A percentile compares a stretch with the other conserved stretches of the same genome.
These are phyloP conservation scores for Onthophagus taurus DNA, from an alignment of 1,140 invertebrate species.

Conservation along the genomic window DNA sequence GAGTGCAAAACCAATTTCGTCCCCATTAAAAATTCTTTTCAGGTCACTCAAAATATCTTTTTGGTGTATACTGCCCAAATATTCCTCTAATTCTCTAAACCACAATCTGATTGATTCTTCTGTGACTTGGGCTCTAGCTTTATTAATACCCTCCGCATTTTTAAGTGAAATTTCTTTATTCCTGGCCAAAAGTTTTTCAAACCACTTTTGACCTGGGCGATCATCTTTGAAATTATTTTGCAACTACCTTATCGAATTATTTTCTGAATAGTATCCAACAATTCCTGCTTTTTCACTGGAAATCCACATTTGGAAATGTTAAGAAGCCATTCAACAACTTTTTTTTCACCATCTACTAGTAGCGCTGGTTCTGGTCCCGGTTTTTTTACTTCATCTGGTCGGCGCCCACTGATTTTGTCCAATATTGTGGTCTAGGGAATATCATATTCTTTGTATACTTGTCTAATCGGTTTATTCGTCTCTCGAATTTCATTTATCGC, in stretches of 20 bases:
- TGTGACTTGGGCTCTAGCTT: slow-evolving; percentile 10
- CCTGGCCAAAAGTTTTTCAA: slow-evolving; percentile 24
- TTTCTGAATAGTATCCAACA: no score
- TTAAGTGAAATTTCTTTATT: slow-evolving; percentile 24
- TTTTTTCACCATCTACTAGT: slow-evolving; percentile 21
- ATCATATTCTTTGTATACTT: slow-evolving; percentile 16
- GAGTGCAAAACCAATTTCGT: slow-evolving; percentile 35
- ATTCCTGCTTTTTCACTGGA: no score
- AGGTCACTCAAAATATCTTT: slow-evolving; percentile 26
- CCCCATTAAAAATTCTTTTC: slow-evolving; percentile 34
- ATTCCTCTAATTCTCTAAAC: slow-evolving; percentile 24
- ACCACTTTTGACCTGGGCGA: slow-evolving; percentile 28
- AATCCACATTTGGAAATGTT: no score
- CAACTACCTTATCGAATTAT: no score
- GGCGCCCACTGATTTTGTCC: slow-evolving; percentile 22
- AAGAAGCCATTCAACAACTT: slow-evolving; percentile 27
- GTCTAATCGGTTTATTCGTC: slow-evolving; percentile 7
- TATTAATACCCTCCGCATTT: slow-evolving; percentile 17
- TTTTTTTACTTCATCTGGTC: slow-evolving; percentile 21
- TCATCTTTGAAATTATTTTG: slow-evolving; percentile 22
- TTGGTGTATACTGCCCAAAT: slow-evolving; percentile 24
- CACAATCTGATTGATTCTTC: slow-evolving; percentile 24
- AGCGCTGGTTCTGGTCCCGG: slow-evolving; percentile 21
- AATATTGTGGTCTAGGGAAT: slow-evolving; percentile 24
- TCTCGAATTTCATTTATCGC: slow-evolving; percentile 14